Conservation (phyloP, 2,113 vertebrate species). For the Peromyscus polionotus region DNA sequence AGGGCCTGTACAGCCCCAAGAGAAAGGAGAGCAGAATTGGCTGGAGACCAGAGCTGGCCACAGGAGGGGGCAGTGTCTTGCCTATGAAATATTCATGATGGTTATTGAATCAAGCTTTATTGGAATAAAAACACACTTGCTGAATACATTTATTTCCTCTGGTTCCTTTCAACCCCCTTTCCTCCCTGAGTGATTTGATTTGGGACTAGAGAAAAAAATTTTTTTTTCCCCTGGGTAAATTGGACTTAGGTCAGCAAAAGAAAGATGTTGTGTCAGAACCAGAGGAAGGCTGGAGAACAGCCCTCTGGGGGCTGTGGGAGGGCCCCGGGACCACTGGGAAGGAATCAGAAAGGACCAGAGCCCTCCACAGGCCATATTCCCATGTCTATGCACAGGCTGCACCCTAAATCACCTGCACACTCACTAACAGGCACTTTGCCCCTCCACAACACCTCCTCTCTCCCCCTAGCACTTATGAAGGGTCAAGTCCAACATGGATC, state of each 20-base stretch:
- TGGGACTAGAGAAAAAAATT: constrained; percentile 51
- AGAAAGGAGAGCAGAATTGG: constrained; percentile 31
- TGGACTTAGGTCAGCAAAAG: constrained; percentile 79
- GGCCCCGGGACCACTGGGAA: neutral
- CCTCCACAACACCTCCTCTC: accelerated
- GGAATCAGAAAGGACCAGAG: neutral
- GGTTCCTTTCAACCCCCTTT: constrained; percentile 78
- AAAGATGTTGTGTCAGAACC: neutral
- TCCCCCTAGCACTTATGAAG: too few species aligned
- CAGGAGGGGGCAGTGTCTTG: constrained; percentile 47
- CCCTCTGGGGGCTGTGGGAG: neutral
- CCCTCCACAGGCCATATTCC: neutral
- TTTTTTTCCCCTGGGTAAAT: constrained; percentile 63
- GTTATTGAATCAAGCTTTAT: constrained; percentile 84
- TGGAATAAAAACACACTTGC: constrained; percentile 81
- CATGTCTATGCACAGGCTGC: accelerated
- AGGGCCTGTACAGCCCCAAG: neutral
- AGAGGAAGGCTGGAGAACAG: neutral
- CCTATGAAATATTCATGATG: constrained; percentile 78
- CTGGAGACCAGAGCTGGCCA: constrained; percentile 20
- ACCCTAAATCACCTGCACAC: accelerated
- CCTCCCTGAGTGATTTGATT: constrained; percentile 80
- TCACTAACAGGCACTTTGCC: accelerated
- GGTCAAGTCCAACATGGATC: neutral
- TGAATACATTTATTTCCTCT: constrained; percentile 79